phyloP scores from a whole-genome alignment of 2,888 invertebrate species.

The Oscheius myriophilus region DNA sequence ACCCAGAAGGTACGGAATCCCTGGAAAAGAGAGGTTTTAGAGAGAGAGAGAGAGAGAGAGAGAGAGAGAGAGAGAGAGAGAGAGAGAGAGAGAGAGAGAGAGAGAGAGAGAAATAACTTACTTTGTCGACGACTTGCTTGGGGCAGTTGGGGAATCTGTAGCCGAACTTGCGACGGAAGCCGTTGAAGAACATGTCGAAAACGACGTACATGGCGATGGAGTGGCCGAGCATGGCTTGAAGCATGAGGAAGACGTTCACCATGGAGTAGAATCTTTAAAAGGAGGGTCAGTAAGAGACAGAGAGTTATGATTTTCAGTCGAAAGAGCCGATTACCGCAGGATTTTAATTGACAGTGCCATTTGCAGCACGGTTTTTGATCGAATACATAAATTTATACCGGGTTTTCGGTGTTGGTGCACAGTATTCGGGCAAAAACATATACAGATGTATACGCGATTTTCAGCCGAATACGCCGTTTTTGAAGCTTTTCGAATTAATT shows the following conservation, averaged over 20 bases:
- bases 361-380: too few relatives aligned
- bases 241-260: constrained; percentile 68
- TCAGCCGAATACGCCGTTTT: too few relatives aligned
- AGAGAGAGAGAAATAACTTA: too few relatives aligned
- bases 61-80: background rate
- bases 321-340: too few relatives aligned
- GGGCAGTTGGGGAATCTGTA: constrained; percentile 65
- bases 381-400: too few relatives aligned
- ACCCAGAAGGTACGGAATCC: constrained; percentile 71
- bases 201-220: constrained; percentile 70
- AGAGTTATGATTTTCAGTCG: too few relatives aligned
- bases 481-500: too few relatives aligned
- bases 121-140: constrained; percentile 56
- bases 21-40: constrained; percentile 33
- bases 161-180: constrained; percentile 68
- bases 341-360: too few relatives aligned
- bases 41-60: background rate
- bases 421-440: too few relatives aligned
- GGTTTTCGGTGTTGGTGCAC: background rate
- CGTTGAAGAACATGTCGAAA: constrained; percentile 70
- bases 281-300: background rate
- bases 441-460: too few relatives aligned
- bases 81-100: constrained; percentile 6
- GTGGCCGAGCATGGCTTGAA: constrained; percentile 69
- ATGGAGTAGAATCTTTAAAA: constrained; percentile 62